Evolutionary conservation across 2,888 invertebrate genomes (phyloP), one percentile per base, ranked within the genome.

Genomic region (Drosophila neonasuta): DNA sequence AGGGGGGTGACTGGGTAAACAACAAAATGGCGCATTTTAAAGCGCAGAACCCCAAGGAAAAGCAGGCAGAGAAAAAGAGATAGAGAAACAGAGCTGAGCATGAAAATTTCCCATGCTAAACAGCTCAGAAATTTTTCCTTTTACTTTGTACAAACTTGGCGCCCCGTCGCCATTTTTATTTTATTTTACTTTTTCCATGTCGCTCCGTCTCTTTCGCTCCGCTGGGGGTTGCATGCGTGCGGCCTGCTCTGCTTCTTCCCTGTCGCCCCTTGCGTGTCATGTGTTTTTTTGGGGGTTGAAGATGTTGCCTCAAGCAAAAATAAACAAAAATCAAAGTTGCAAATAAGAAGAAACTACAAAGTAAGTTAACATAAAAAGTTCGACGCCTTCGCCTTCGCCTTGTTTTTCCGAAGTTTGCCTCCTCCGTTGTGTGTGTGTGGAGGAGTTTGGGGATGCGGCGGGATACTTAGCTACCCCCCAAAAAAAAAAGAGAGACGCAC

Each of bases 271-370:
- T 39, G 61, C 56, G 59, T 62, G 50, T 30, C 49, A 8, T 54
- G 50, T 72, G 69, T 57, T 50, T 55, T 5, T 36, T 13, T 2
- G 24, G 34, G 36, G 11, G 24, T 24, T 24, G 8, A 32, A 8
- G 39, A 41, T 13, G 13, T 64, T 71, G 82, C 80, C 79, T 72
- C 71, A 74, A 82, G 87, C 90, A 87, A 88, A 89, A 89, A 89
- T 87, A 90, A 89, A 89, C 90, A 89, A 86, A 89, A 89, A 89
- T 89, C 89, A 89, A 90, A 89, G 89, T 89, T 89, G 84, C 88
- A 86, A 89, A 89, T 88, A 88, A 86, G 85, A 83, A 86, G 83
- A 83, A 84, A 84, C 88, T 84, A 84, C 84, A 84, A 87, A 84
- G 84, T 87, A 87, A 84, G 84, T 87, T 84, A 84, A 80, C 84